Base-by-base conservation (phyloP, 2,797 vertebrate species). In the Acipenser transmontanus region DNA sequence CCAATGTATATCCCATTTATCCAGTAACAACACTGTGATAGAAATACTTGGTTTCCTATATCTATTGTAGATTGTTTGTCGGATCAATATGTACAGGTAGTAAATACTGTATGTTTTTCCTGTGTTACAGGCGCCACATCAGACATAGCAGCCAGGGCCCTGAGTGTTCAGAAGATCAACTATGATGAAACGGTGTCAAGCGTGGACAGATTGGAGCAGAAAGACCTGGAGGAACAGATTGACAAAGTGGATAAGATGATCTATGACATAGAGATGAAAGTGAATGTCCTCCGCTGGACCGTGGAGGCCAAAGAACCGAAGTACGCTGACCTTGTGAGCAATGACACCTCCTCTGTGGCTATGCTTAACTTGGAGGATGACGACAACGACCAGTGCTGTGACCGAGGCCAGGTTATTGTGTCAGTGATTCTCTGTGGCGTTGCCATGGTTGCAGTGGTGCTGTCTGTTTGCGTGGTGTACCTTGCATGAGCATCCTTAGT, bases 201-300 rank as follows among this genome's bases (percentile, higher is more conserved):
- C 59, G 54, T 87, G 8, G 89, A 91, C 73, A 71, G n/a, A 17
- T 77, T 66, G 56, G 88, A 92, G 68, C 77, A 69, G 63, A 68
- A 80, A 68, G 69, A 76, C 64, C 75, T 91, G 83, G 84, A 88
- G 81, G 73, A 78, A 66, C 78, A 91, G 73, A 84, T 84, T 61
- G 60, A 71, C 14, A 85, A 78, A 67, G 78, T 77, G 0, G 81
- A 87, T 4, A 54, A 64, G 57, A 78, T 88, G 82, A 82, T 89
- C 17, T 84, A 84, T 6, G 82, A 89, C 76, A 89, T 85, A 83
- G 89, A 90, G 81, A 70, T 51, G 73, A 91, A 89, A 71, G 83
- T 88, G 6, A 83, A 86, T 8, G 88, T 87, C 9, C 49, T 87
- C 73, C 80, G 84, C 59, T 89, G 85, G 86, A 82, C 76, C 76